Evolutionary conservation across 2,797 vertebrate species (phyloP), one percentile per base, ranked within the genome.

Genomic region (Chiropotes sagulatus): DNA sequence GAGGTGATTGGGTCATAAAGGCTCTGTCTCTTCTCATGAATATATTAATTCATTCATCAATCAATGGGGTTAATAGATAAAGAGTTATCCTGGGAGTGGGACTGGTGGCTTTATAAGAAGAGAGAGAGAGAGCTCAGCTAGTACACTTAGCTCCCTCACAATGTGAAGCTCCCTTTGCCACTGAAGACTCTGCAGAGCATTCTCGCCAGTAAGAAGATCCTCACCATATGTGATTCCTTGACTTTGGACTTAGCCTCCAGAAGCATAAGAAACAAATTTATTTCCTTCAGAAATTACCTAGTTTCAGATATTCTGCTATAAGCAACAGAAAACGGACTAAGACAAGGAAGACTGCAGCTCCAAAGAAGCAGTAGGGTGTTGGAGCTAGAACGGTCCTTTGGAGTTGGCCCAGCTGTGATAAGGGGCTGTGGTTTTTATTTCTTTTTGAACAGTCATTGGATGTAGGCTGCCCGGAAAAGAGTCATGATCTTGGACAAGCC

Each of bases 361-460:
- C 72, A 17, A 0, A 7, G 36, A 83, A 75, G 17, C 3, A 44
- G n/a, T 48, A 11, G 0, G 33, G 1, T 15, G 2, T 15, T 26
- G 3, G 5, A 24, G 17, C 2, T 39, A 30, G 79, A 10, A n/a
- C 3, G 15, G 39, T 7, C 26, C 8, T 36, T 44, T 67, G 80
- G 33, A 58, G n/a, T n/a, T 76, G n/a, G 22, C 15, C 19, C 13
- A 11, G 2, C 41, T 52, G 30, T 12, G 7, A 46, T 84, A 12
- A 96, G 24, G 6, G 10, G 12, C 1, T 86, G 3, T 11, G 19
- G 48, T 9, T 82, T 75, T 93, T 19, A 61, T 52, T 5, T 1
- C 3, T 24, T 70, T 57, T 39, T 36, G 7, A 75, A 44, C 19
- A 81, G 14, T 58, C 26, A 48, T 76, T 93, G 41, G 13, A 57